phyloP scores from a whole-genome alignment of 1,140 invertebrate genomes.

The Zaprionus tsacasi region DNA sequence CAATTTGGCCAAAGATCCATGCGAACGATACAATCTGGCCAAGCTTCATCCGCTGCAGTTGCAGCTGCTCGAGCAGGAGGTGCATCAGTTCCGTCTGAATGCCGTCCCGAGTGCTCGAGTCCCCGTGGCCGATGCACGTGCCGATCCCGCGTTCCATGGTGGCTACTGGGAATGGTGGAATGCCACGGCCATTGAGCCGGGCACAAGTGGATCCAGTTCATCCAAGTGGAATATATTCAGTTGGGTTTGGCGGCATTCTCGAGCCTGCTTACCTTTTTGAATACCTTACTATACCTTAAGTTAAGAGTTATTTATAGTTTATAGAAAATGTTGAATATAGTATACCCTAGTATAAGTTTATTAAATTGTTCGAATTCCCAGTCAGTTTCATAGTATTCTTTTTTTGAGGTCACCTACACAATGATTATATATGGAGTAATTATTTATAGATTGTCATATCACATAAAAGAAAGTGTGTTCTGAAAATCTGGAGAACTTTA shows the following conservation, averaged over 20 bases:
- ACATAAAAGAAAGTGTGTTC: background rate
- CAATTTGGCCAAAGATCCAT: conserved; percentile 90
- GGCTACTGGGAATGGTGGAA: conserved; percentile 78
- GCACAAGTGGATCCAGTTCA: background rate
- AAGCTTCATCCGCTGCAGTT: conserved; percentile 57
- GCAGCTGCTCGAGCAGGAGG: conserved; percentile 61
- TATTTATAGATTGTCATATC: no score
- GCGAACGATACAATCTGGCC: conserved; percentile 90
- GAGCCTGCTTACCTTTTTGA: background rate
- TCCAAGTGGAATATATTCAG: conserved; percentile 5
- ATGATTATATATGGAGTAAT: background rate
- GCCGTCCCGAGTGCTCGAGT: conserved; percentile 48
- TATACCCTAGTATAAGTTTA: background rate
- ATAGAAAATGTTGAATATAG: background rate
- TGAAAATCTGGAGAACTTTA: background rate
- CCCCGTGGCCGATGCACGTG: conserved; percentile 40
- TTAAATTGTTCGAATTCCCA: conserved; percentile 10
- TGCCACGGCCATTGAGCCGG: conserved; percentile 21
- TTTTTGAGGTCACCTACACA: background rate
- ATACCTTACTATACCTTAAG: background rate
- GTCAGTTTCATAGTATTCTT: background rate
- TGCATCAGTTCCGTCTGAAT: conserved; percentile 49
- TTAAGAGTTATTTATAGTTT: background rate
- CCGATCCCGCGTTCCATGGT: conserved; percentile 57
- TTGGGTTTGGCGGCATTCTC: conserved; percentile 1